Conservation (phyloP, 2,888 invertebrate species). For the Galerucella nymphaeae region DNA sequence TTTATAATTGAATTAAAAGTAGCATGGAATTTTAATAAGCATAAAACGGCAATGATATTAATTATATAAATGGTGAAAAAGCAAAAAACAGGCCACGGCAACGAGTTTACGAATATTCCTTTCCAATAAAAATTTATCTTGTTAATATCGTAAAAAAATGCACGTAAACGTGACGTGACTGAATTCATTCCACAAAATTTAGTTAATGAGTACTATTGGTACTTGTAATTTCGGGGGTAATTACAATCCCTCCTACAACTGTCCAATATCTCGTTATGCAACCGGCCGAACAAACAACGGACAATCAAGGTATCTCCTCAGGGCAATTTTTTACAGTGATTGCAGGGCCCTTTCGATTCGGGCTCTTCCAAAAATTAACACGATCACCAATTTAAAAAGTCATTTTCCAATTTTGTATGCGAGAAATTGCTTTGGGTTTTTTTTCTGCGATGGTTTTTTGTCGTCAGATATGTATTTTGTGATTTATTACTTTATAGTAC, state of each 20-base stretch:
- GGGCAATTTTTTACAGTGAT: constrained; percentile 23
- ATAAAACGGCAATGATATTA: background rate
- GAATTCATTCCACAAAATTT: constrained; percentile 5
- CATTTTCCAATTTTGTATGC: constrained; percentile 39
- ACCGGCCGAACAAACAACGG: constrained; percentile 29
- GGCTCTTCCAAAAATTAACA: constrained; percentile 45
- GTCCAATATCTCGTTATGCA: constrained; percentile 27
- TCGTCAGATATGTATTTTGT: constrained; percentile 16
- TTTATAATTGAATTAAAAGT: too few relatives aligned
- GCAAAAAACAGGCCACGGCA: too few relatives aligned
- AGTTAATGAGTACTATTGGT: constrained; percentile 10
- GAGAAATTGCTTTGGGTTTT: constrained; percentile 30
- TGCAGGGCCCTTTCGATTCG: constrained; percentile 39
- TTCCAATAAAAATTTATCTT: background rate
- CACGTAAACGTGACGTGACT: constrained; percentile 4
- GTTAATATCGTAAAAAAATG: background rate
- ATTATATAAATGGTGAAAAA: background rate
- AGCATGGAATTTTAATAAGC: too few relatives aligned
- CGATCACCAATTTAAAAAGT: constrained; percentile 46
- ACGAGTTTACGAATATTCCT: background rate
- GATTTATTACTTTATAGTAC: constrained; percentile 24
- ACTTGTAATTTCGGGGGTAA: constrained; percentile 8
- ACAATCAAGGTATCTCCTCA: constrained; percentile 16
- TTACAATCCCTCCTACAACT: background rate
- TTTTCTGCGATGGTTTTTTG: constrained; percentile 22